Conservation (phyloP, 2,888 invertebrate species). For the Tenthredo notha region DNA sequence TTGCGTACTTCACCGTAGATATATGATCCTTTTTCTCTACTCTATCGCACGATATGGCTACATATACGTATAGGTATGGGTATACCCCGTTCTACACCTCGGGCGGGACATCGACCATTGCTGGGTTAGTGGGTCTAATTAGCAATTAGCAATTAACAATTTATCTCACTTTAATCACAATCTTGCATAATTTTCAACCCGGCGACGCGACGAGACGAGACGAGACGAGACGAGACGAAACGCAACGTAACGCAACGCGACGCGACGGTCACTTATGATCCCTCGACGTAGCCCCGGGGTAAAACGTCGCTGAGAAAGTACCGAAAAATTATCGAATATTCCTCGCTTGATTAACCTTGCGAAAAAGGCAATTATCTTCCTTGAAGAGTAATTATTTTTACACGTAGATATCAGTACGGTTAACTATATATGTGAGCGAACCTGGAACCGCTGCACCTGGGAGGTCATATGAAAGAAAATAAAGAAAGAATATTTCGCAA, state of each 20-base stretch:
- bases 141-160: constrained; percentile 75
- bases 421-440: neutral
- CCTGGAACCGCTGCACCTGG: neutral
- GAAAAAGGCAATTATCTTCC: constrained; percentile 54
- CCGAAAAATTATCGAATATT: constrained; percentile 63
- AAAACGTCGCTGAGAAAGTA: constrained; percentile 38
- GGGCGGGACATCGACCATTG: constrained; percentile 59
- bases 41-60: neutral
- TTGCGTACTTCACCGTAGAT: constrained; percentile 1
- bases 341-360: constrained; percentile 61
- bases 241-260: neutral
- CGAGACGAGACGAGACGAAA: neutral
- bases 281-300: neutral
- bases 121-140: constrained; percentile 73
- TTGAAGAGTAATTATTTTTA: constrained; percentile 53
- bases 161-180: constrained; percentile 69
- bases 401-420: neutral
- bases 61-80: neutral
- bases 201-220: neutral
- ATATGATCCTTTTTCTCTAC: neutral
- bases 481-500: neutral
- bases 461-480: neutral
- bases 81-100: neutral
- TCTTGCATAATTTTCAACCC: constrained; percentile 61
- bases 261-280: constrained; percentile 7